Percentiles rank a stretch among this genome's conserved stretches.
Evolutionary conservation across 2,888 invertebrate genomes (phyloP).

Genomic region (Zaprionus obscuricornis): DNA sequence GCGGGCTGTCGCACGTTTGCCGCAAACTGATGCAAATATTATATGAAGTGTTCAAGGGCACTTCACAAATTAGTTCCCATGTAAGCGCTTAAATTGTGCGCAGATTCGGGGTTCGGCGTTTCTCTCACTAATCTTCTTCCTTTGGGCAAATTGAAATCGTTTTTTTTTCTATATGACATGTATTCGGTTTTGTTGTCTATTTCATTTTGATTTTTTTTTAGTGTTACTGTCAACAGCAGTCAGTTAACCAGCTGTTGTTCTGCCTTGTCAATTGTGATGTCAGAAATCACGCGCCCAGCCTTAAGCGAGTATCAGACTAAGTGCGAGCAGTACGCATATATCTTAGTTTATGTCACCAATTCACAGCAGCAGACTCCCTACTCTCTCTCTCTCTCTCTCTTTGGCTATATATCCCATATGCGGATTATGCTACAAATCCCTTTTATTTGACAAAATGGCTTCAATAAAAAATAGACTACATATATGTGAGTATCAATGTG

Average conservation of each 20-base stretch:
- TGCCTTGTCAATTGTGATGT: slow-evolving; percentile 74
- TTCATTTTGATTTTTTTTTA: slow-evolving; percentile 34
- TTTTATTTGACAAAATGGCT: slow-evolving; percentile 75
- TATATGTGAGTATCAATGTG: not conserved
- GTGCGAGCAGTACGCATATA: too few relatives aligned
- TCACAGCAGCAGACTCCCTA: slow-evolving; percentile 45
- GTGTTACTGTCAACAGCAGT: slow-evolving; percentile 39
- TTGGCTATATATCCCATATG: slow-evolving; percentile 72
- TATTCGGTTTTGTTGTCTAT: not conserved
- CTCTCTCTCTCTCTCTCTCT: slow-evolving; percentile 17
- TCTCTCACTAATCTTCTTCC: slow-evolving; percentile 52
- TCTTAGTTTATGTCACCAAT: slow-evolving; percentile 53
- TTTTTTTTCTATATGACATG: slow-evolving; percentile 15
- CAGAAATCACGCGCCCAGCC: slow-evolving; percentile 63
- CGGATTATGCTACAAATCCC: slow-evolving; percentile 71
- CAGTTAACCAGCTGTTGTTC: slow-evolving; percentile 67
- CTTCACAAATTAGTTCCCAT: slow-evolving; percentile 83
- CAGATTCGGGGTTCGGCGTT: slow-evolving; percentile 14
- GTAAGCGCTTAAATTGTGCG: slow-evolving; percentile 69
- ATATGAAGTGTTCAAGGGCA: slow-evolving; percentile 80
- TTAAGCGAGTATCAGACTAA: slow-evolving; percentile 22
- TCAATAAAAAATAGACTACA: slow-evolving; percentile 57
- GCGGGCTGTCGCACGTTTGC: slow-evolving; percentile 61
- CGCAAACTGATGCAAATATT: slow-evolving; percentile 79
- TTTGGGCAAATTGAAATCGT: slow-evolving; percentile 57